Evolutionary conservation across 2,113 vertebrate genomes (phyloP).

Genomic region (Balaeniceps rex): DNA sequence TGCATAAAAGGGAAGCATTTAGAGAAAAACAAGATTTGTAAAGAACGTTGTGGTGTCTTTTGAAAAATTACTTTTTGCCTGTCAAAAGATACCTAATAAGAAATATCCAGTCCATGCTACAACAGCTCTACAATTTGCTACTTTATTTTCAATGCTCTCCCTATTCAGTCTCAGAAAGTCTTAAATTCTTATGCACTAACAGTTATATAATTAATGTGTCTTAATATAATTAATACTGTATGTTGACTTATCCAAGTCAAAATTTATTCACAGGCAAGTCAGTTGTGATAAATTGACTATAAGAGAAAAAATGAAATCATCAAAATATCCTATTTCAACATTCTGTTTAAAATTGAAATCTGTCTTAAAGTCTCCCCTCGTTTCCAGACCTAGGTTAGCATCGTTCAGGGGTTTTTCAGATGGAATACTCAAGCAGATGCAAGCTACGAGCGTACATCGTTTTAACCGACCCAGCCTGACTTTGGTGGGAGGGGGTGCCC

Average conservation of each 20-base stretch:
- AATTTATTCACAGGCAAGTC: not conserved
- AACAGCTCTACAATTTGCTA: not conserved
- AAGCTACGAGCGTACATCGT: not conserved
- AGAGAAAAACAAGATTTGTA: not conserved
- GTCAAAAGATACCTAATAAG: not conserved
- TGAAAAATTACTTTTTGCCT: not conserved
- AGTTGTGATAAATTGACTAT: not conserved
- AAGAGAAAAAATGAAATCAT: not conserved
- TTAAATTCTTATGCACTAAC: not conserved
- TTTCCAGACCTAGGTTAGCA: not conserved
- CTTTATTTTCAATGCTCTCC: not conserved
- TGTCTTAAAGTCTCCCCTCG: not conserved
- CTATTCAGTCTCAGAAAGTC: not conserved
- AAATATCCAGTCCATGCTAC: not conserved
- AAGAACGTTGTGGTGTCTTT: not conserved
- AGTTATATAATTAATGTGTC: not conserved
- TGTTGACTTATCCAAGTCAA: not conserved
- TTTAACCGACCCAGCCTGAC: not conserved
- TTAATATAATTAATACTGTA: conserved; percentile 4
- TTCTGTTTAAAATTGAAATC: not conserved
- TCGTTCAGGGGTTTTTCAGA: not conserved
- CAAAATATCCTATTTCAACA: not conserved
- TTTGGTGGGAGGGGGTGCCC: not conserved
- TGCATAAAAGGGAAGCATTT: not conserved
- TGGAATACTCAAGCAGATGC: not conserved